Percentiles rank a stretch among this genome's conserved stretches.
These are phyloP conservation scores for Caenorhabditis briggsae DNA, from an alignment of 1,140 invertebrate genomes.

Conservation along the genomic window DNA sequence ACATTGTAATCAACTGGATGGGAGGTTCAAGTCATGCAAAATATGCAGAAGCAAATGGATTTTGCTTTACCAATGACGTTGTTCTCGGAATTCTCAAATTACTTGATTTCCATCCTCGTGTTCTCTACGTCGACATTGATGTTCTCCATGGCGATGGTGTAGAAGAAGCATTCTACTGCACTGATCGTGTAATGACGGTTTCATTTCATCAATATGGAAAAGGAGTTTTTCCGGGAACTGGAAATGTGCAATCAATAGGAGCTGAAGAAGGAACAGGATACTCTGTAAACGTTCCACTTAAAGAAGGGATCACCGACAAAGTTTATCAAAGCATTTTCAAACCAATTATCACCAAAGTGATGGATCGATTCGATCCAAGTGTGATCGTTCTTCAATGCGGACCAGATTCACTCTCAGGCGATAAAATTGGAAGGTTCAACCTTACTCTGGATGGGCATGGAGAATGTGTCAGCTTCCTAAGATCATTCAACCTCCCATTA, in stretches of 20 bases:
- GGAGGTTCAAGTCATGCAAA: constrained; percentile 96
- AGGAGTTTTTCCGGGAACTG: constrained; percentile 89
- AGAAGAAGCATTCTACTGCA: constrained; percentile 91
- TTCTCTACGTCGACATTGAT: constrained; percentile 91
- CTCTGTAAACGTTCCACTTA: constrained; percentile 80
- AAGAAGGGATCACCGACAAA: constrained; percentile 80
- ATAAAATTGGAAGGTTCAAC: constrained; percentile 89
- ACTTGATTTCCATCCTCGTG: constrained; percentile 83
- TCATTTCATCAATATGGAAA: constrained; percentile 92
- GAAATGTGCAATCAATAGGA: constrained; percentile 83
- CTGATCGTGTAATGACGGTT: constrained; percentile 90
- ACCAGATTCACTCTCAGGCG: constrained; percentile 94
- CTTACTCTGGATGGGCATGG: constrained; percentile 84
- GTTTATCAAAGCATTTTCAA: constrained; percentile 87
- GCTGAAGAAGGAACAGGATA: constrained; percentile 80
- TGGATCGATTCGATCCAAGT: constrained; percentile 95
- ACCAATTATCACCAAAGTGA: constrained; percentile 87
- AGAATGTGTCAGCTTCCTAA: constrained; percentile 95
- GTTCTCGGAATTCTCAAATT: constrained; percentile 92
- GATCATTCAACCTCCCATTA: constrained; percentile 90
- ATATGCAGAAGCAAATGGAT: constrained; percentile 92
- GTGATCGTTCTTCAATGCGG: constrained; percentile 96
- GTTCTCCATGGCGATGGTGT: constrained; percentile 92
- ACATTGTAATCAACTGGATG: constrained; percentile 98
- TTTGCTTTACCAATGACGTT: constrained; percentile 96